Evolutionary conservation across 1,140 invertebrate genomes (phyloP), one percentile per base, ranked within the genome.

Genomic region (Drosophila azteca): DNA sequence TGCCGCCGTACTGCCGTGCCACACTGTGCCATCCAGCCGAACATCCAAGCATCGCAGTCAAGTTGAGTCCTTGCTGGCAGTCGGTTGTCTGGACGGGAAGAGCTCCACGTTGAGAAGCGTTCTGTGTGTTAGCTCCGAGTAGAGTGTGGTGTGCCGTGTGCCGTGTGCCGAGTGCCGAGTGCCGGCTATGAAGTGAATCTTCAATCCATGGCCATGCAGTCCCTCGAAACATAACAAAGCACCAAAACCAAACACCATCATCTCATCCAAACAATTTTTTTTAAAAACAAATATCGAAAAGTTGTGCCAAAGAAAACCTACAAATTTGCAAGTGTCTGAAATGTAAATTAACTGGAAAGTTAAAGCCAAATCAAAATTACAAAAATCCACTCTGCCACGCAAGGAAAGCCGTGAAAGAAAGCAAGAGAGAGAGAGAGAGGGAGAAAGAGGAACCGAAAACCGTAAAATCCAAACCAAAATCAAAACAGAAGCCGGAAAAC

Each of bases 401-500:
- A 11, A 58, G 22, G 35, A 57, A 49, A 69, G 35, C 69, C 64
- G 65, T 44, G 24, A 58, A 26, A 20, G 22, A 69, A 49, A 50
- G 64, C n/a, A n/a, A 63, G 51, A 26, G 26, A 41, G 11, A 43
- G 51, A 48, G 22, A n/a, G 31, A 67, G 50, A 58, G 64, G 60
- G 51, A 26, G 35, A 41, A 20, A 43, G 48, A 51, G 24, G 11
- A 22, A 57, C 43, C 64, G 31, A 61, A 59, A 63, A 26, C 48
- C 60, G 57, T 62, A 54, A 65, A 43, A 54, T 39, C 17, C 51
- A 78, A 73, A 74, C 67, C 67, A 72, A 75, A 88, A 88, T 63
- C 67, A 81, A 81, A 84, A 85, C 82, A 85, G 67, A 77, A 74
- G 66, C 71, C 83, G 72, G 76, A 74, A 87, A 88, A 71, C 76